phyloP scores from a whole-genome alignment of 2,113 vertebrate species.

The Lagenorhynchus albirostris region DNA sequence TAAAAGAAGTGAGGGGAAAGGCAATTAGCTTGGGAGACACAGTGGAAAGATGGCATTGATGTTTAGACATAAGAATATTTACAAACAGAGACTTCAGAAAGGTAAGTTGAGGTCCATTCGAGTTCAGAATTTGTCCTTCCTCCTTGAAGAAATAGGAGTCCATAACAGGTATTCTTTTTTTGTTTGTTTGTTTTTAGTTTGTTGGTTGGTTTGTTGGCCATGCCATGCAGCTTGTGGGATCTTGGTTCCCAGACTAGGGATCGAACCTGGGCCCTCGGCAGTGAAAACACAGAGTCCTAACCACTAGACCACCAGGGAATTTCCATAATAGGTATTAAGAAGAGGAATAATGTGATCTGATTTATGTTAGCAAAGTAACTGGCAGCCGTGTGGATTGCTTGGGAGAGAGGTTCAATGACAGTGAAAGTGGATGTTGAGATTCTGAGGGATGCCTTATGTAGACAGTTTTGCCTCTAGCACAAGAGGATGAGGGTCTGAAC shows the following conservation, averaged over 20 bases:
- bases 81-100: neutral
- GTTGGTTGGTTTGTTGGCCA: too few relatives aligned
- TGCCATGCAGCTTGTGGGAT: too few relatives aligned
- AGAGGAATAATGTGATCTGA: neutral
- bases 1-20: neutral
- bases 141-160: neutral
- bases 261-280: too few relatives aligned
- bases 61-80: neutral
- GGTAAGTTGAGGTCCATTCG: neutral
- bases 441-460: neutral
- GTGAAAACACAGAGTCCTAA: too few relatives aligned
- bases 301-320: too few relatives aligned
- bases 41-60: neutral
- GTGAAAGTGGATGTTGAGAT: neutral
- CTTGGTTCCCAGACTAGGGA: too few relatives aligned
- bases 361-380: neutral
- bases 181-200: too few relatives aligned
- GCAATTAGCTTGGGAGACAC: neutral
- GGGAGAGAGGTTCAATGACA: neutral
- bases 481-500: neutral
- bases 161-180: too few relatives aligned
- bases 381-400: neutral
- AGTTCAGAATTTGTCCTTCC: neutral
- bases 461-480: neutral
- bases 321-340: neutral